Evolutionary conservation across 2,888 invertebrate species (phyloP), one percentile per base, ranked within the genome.

Genomic region (Campopleginae sp.): DNA sequence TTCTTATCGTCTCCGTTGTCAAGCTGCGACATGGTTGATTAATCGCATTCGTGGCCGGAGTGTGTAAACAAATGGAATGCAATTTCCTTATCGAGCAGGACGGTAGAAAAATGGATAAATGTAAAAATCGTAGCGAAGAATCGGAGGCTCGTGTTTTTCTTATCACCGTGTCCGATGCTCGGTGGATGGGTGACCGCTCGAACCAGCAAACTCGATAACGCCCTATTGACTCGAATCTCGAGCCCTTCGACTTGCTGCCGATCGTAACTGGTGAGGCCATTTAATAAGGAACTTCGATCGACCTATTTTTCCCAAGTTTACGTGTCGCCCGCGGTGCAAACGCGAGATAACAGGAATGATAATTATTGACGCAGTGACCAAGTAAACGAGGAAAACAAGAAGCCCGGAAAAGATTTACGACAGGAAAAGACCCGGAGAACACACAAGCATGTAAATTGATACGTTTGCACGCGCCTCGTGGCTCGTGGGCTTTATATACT

Each of bases 21-120:
- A 31, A 48, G 44, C 75, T 75, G n/a, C 42, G 38, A 54, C 44
- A n/a, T 46, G 61, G 44, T 61, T 74, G 61, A 63, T 75, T 46
- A 31, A 63, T 75, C 44, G n/a, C n/a, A 63, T 75, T 61, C 27
- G 44, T 27, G 31, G n/a, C 58, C 48, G 19, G 10, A 31, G 33
- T 38, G 61, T 27, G 38, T 44, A 42, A 42, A 42, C 61, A 42
- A 54, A 31, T 12, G n/a, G 12, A 46, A 42, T 58, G 54, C 72
- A 38, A 54, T 23, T 3, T 8, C n/a, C 12, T 44, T 63, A 63
- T 75, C 44, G 42, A 6, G 5, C 31, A 0, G 12, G 23, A 8
- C 17, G 54, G 23, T 33, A n/a, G 7, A 54, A 58, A 58, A 58
- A 72, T 48, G 31, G 10, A 19, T 38, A 5, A 71, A 71, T 12